A percentile compares a stretch with the other conserved stretches of the same genome.
Conservation (phyloP, 2,113 vertebrate genomes). For the Siphamia tubifer region DNA sequence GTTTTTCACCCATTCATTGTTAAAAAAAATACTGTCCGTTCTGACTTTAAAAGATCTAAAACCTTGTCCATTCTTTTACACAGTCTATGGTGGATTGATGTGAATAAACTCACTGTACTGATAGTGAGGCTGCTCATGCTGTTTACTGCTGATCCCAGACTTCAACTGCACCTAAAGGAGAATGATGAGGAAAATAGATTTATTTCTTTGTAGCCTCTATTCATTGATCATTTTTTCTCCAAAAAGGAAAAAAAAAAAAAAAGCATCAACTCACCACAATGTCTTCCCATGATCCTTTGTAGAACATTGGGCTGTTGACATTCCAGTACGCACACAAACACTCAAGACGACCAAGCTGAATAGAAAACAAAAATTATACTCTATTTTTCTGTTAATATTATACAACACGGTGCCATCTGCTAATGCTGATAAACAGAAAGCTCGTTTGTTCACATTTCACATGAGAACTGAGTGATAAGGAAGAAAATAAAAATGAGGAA, state of each 20-base stretch:
- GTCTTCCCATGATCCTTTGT: conserved; percentile 80
- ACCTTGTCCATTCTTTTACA: no score
- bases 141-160: conserved; percentile 82
- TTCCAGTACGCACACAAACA: conserved; percentile 95
- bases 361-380: background rate
- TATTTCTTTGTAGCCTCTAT: no score
- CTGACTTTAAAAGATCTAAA: no score
- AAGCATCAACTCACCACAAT: conserved; percentile 84
- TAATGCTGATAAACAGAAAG: no score
- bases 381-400: no score
- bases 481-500: background rate
- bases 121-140: conserved; percentile 74
- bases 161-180: conserved; percentile 81
- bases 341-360: conserved; percentile 88
- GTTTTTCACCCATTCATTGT: no score
- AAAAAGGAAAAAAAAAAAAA: background rate
- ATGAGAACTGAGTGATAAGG: no score
- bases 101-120: conserved; percentile 86
- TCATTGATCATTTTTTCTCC: background rate
- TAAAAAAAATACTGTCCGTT: no score
- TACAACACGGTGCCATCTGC: no score
- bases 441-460: no score
- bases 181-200: background rate
- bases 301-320: conserved; percentile 84
- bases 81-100: no score